Conservation (phyloP, 2,888 invertebrate species). For the Thecophora atra region DNA sequence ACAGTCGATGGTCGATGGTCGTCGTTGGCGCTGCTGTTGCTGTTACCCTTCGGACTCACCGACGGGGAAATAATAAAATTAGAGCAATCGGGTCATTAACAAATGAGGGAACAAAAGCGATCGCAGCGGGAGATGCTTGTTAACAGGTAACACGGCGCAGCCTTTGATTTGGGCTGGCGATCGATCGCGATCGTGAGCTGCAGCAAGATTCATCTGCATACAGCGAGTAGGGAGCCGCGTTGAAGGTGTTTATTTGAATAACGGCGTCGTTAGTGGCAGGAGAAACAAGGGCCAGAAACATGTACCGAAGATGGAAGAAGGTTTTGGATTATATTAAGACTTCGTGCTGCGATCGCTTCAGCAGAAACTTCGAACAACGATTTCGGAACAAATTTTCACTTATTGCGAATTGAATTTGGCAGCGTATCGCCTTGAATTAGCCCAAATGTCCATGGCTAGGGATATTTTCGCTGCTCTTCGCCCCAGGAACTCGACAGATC, state of each 20-base stretch:
- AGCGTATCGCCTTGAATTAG: not conserved
- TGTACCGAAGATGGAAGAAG: not conserved
- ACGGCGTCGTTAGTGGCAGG: conserved; percentile 19
- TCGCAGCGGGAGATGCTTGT: conserved; percentile 35
- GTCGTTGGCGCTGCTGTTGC: not conserved
- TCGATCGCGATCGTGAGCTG: conserved; percentile 21
- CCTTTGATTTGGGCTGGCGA: not conserved
- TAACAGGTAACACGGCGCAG: conserved; percentile 22
- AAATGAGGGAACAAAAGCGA: conserved; percentile 24
- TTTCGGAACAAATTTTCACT: not conserved
- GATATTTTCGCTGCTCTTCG: not conserved
- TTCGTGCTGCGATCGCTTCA: not conserved
- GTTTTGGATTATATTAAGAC: not conserved
- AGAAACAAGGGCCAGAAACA: not conserved
- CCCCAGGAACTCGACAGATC: not conserved
- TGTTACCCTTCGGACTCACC: not conserved
- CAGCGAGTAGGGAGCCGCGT: conserved; percentile 22
- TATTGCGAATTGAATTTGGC: conserved; percentile 14
- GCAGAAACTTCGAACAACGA: not conserved
- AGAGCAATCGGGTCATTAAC: conserved; percentile 39
- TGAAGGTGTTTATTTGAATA: conserved; percentile 36
- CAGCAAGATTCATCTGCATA: not conserved
- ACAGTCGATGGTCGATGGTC: not conserved
- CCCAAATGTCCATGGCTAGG: not conserved
- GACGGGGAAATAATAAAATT: conserved; percentile 28